These are phyloP conservation scores for Drosophila pseudoananassae DNA, from an alignment of 1,140 invertebrate species.

Conservation along the genomic window DNA sequence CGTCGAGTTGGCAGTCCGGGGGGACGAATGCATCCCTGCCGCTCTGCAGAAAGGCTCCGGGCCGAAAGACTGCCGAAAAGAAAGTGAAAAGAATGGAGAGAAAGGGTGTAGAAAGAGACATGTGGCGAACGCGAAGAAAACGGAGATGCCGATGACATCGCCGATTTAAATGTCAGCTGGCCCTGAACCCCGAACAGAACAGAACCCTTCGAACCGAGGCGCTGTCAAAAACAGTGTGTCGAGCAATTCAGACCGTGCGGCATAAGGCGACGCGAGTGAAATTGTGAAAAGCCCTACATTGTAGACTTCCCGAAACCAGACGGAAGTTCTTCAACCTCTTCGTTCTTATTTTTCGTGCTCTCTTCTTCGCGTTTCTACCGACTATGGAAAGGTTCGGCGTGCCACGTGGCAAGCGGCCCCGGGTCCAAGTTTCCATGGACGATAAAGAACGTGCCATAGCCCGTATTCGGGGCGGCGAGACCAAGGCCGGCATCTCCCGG, in stretches of 20 bases:
- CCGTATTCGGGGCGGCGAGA: conserved; percentile 66
- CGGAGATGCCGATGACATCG: conserved; percentile 52
- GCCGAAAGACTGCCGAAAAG: conserved; percentile 11
- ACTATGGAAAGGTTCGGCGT: conserved; percentile 50
- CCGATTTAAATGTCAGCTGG: conserved; percentile 70
- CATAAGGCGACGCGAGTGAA: conserved; percentile 27
- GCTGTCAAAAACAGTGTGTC: conserved; percentile 47
- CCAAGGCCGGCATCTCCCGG: conserved; percentile 69
- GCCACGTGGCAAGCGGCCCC: conserved; percentile 64
- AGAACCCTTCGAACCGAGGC: conserved; percentile 21
- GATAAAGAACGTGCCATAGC: conserved; percentile 66
- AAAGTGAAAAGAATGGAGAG: neutral
- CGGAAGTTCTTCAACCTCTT: conserved; percentile 14
- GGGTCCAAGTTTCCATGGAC: conserved; percentile 63
- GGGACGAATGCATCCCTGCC: conserved; percentile 38
- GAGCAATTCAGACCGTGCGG: conserved; percentile 35
- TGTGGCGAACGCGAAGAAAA: conserved; percentile 31
- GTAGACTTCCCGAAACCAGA: conserved; percentile 19
- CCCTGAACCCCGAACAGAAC: conserved; percentile 9
- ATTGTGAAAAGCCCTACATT: conserved; percentile 17
- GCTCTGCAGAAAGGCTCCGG: neutral
- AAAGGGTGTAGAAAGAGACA: conserved; percentile 6
- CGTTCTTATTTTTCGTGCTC: neutral
- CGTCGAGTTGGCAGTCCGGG: conserved; percentile 41
- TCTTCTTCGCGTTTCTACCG: neutral